Evolutionary conservation across 2,888 invertebrate genomes (phyloP).

Genomic region (Brenthis daphne): DNA sequence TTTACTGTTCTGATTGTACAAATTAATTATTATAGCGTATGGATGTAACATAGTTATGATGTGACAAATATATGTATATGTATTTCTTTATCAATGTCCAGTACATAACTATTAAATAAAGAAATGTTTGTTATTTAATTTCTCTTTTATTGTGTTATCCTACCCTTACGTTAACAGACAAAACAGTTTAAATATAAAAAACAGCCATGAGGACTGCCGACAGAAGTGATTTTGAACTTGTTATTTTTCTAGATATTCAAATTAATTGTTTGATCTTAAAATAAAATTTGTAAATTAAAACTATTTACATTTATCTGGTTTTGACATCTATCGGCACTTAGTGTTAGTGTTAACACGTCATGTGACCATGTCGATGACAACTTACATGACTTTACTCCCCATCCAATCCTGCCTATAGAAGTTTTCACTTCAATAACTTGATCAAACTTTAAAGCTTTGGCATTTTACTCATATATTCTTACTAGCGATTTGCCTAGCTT

Average conservation of each 20-base stretch:
- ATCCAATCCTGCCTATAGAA: too few relatives aligned
- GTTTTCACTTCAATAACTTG: background rate
- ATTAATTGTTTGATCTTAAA: too few relatives aligned
- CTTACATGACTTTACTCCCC: too few relatives aligned
- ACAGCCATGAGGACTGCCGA: too few relatives aligned
- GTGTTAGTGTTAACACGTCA: too few relatives aligned
- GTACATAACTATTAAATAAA: constrained; percentile 78
- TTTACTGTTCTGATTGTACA: constrained; percentile 64
- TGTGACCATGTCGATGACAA: too few relatives aligned
- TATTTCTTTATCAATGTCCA: constrained; percentile 80
- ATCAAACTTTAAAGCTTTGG: background rate
- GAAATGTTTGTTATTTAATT: constrained; percentile 79
- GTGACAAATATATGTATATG: constrained; percentile 67
- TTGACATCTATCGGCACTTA: too few relatives aligned
- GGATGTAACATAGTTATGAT: constrained; percentile 71
- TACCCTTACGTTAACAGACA: background rate
- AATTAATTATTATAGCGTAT: constrained; percentile 61
- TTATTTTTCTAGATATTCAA: too few relatives aligned
- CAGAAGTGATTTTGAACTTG: too few relatives aligned
- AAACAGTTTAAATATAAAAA: background rate
- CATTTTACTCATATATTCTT: background rate
- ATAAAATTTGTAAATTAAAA: too few relatives aligned
- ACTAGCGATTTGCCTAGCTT: too few relatives aligned
- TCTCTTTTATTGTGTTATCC: constrained; percentile 38
- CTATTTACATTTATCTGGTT: too few relatives aligned